Evolutionary conservation across 2,888 invertebrate species (phyloP), one percentile per base, ranked within the genome.

Genomic region (Ectropis crepuscularia): DNA sequence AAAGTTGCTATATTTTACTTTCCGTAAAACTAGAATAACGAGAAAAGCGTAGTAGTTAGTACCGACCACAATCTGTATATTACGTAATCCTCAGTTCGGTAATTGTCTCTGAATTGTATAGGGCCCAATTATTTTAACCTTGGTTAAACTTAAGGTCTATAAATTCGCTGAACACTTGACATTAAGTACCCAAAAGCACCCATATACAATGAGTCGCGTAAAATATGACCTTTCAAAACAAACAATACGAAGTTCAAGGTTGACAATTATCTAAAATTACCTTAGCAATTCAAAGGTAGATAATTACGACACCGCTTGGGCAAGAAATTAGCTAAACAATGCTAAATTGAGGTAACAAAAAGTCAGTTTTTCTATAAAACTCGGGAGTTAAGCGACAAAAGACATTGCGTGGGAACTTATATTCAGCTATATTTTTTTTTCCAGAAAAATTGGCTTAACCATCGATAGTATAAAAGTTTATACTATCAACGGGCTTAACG

Each of bases 211-310:
- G 47, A 55, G 41, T 6, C 47, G 47, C 16, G n/a, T 55, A 41
- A 55, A 55, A 47, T 47, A 55, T 55, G 16, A 47, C 55, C 55
- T 47, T 47, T 39, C 16, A 55, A 55, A 55, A 55, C 55, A 55
- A 39, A 54, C 53, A 54, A 53, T 48, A 48, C 48, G 11, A 37
- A 37, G 53, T 60, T 60, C 59, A 53, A 45, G 59, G 59, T 42
- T 53, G 11, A 47, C 47, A 60, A 60, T 60, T 60, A 53, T 53
- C 39, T 60, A 36, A 60, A 53, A 60, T 60, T 53, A 47, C 46
- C 42, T 42, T 41, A 11, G 16, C 36, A 12, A 55, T 47, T 55
- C 41, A 39, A 39, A 55, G 46, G 46, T 47, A 47, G 38, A 28
- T 10, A 51, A 55, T 47, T 55, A 55, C 39, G 16, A 5, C 0